Conservation (phyloP, 2,113 vertebrate genomes). For the Campylomormyrus tamandua region DNA sequence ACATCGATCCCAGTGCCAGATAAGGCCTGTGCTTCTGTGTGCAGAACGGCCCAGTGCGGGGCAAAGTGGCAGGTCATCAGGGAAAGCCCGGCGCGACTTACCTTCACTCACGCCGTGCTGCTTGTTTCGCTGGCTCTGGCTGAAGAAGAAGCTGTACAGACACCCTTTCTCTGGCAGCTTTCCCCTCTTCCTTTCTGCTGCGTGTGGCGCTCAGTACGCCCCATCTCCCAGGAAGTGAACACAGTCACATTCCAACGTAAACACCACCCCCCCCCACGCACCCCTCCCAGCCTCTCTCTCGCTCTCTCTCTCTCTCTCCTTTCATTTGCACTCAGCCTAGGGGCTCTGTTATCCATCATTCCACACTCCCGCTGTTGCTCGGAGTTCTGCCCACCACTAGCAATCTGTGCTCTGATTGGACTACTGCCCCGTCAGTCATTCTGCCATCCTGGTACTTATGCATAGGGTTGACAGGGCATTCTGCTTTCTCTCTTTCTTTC, state of each 20-base stretch:
- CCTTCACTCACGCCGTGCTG: slow-evolving; percentile 9
- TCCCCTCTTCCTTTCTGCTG: background rate
- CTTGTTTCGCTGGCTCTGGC: background rate
- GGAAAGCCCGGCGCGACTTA: slow-evolving; percentile 6
- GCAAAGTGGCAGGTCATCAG: background rate
- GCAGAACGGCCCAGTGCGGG: background rate
- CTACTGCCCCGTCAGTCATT: background rate
- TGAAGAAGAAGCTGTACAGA: background rate
- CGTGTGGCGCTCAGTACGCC: background rate
- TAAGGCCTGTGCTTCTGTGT: background rate
- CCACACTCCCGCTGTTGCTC: slow-evolving; percentile 10
- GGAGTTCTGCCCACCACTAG: slow-evolving; percentile 6
- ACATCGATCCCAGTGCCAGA: background rate
- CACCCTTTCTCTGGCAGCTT: background rate
- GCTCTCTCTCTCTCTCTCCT: background rate
- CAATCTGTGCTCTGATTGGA: slow-evolving; percentile 9
- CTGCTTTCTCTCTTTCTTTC: background rate
- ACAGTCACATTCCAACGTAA: slow-evolving; percentile 25
- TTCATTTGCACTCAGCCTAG: slow-evolving; percentile 17
- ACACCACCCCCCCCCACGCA: background rate
- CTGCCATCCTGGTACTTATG: background rate
- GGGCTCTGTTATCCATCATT: slow-evolving; percentile 26
- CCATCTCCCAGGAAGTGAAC: slow-evolving; percentile 28
- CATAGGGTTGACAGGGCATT: background rate
- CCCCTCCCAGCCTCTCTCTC: background rate